Conservation (phyloP, 2,797 vertebrate genomes). For the Alcedo atthis region DNA sequence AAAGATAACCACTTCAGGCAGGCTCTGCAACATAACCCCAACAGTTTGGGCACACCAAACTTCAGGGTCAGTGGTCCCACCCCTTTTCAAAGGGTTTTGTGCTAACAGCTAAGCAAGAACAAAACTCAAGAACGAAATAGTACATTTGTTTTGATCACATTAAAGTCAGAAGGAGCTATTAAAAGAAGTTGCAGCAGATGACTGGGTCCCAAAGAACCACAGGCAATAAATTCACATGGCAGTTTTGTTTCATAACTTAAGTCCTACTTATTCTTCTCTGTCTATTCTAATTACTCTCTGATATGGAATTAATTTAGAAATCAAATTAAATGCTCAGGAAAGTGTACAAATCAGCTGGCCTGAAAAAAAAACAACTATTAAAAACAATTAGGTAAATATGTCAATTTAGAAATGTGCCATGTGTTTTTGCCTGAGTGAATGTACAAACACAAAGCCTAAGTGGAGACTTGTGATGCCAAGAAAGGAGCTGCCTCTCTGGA, state of each 20-base stretch:
- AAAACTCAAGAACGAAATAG: neutral
- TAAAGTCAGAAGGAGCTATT: conserved; percentile 54
- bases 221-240: conserved; percentile 55
- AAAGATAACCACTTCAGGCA: neutral
- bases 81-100: neutral
- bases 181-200: conserved; percentile 61
- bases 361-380: neutral
- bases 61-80: neutral
- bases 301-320: conserved; percentile 27
- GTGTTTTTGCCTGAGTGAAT: neutral
- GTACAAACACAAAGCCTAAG: neutral
- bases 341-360: neutral
- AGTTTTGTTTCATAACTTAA: conserved; percentile 59
- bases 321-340: conserved; percentile 11
- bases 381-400: conserved; percentile 15
- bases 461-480: neutral
- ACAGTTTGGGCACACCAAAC: neutral
- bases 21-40: neutral
- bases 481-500: neutral
- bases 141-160: conserved; percentile 42
- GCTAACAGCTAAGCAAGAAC: neutral
- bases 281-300: conserved; percentile 38
- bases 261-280: conserved; percentile 31
- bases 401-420: neutral
- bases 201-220: conserved; percentile 23